Base-by-base conservation (phyloP, 2,888 invertebrate species). In the Drosophila heteroneura region DNA sequence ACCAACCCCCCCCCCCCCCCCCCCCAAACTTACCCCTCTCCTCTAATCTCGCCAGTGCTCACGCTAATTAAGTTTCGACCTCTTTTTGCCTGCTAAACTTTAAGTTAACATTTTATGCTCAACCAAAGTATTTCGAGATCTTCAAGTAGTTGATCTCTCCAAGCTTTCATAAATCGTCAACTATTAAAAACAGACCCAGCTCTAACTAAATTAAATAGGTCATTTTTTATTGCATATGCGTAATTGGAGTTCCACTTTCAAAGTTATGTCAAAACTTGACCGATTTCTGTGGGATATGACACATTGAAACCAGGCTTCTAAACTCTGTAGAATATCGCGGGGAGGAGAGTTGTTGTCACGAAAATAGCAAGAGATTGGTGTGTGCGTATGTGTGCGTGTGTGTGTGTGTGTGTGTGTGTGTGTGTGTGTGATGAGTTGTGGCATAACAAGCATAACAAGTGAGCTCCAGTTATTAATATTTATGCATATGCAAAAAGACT, bases 401-500 rank as follows among this genome's bases (percentile, higher is more conserved):
- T 19, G 37, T 37, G 37, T 37, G 37, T 37, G n/a, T 51, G 32
- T 32, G 12, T 51, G 30, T n/a, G 5, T 19, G 39, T 41, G 10
- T 10, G n/a, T 26, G 47, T 47, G 26, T 37, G 47, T 56, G 64
- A 26, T 28, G 49, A 64, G 54, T 57, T 77, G 69, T 51, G 66
- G 64, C 72, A 68, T 72, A 76, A 76, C 76, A 58, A 76, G 76
- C 41, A 54, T 44, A 44, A 47, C 47, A 47, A 47, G 69, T 52
- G 62, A 51, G 47, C 63, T 59, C 57, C 79, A 75, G 75, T 79
- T 79, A 79, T 75, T 68, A 71, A 68, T 47, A 68, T 79, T 53
- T 79, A 68, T 79, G 65, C 79, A 79, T 74, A 77, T 77, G 75
- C 70, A 70, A 68, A 78, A 61, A 62, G 52, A 49, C 52, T 53